Evolutionary conservation across 2,797 vertebrate genomes (phyloP).

Genomic region (Clarias platycephalus): DNA sequence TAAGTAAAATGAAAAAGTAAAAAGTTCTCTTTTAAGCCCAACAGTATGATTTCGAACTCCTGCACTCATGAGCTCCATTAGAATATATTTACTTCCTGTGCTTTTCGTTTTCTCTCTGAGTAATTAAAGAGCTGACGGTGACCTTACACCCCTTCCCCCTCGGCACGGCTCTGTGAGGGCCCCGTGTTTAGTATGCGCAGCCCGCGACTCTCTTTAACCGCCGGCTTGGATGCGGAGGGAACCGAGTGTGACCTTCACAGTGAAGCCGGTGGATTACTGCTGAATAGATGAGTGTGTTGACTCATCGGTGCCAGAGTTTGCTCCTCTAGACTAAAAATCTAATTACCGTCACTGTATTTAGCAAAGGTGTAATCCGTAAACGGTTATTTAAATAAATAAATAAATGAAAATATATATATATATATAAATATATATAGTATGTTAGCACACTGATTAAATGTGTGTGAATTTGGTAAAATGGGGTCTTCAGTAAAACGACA

Average conservation of each 20-base stretch:
- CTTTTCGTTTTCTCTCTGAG: conserved; percentile 64
- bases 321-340: conserved; percentile 16
- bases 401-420: no score
- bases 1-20: not conserved
- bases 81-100: conserved; percentile 66
- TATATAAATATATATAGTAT: not conserved
- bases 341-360: conserved; percentile 1
- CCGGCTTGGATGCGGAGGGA: conserved; percentile 48
- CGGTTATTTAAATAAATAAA: not conserved
- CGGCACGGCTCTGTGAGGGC: conserved; percentile 36
- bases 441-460: not conserved
- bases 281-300: conserved; percentile 45
- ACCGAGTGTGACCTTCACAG: conserved; percentile 54
- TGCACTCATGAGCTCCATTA: conserved; percentile 64
- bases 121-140: conserved; percentile 72
- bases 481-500: not conserved
- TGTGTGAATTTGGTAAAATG: not conserved
- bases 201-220: conserved; percentile 41
- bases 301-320: conserved; percentile 38
- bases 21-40: conserved; percentile 53
- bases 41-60: conserved; percentile 56
- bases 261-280: conserved; percentile 52
- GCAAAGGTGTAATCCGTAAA: not conserved
- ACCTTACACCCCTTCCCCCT: conserved; percentile 53
- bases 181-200: conserved; percentile 56